phyloP scores from a whole-genome alignment of 2,797 vertebrate genomes.

The Falco rusticolus region DNA sequence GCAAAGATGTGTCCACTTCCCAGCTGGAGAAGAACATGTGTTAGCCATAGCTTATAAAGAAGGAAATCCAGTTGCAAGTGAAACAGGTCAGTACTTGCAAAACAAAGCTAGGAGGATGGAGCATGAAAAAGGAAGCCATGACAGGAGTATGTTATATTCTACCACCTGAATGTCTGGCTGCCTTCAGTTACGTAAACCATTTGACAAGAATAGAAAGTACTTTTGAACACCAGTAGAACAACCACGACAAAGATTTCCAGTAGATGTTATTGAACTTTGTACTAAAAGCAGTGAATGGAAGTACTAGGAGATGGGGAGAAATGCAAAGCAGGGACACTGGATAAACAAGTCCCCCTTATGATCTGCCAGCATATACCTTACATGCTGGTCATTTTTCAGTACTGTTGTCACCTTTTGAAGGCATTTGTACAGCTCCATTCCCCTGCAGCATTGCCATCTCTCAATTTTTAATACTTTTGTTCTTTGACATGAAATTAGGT shows the following conservation, averaged over 20 bases:
- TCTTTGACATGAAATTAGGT: not conserved
- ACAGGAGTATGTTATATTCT: not conserved
- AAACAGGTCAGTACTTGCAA: not conserved
- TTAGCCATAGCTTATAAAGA: not conserved
- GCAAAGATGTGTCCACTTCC: not conserved
- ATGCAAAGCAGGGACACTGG: not conserved
- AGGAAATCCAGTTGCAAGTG: not conserved
- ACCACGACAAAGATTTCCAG: not conserved
- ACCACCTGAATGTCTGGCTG: not conserved
- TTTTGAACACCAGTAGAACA: not conserved
- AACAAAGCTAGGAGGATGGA: not conserved
- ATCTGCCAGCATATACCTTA: not conserved
- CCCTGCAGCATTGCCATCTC: not conserved
- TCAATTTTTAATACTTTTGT: not conserved
- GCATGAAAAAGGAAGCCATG: not conserved
- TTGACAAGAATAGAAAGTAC: conserved; percentile 8
- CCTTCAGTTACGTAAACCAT: not conserved
- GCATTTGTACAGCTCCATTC: not conserved
- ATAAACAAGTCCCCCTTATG: not conserved
- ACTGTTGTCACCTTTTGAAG: not conserved
- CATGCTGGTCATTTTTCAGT: not conserved
- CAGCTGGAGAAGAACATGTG: not conserved
- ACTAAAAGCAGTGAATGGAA: not conserved
- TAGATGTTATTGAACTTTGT: not conserved
- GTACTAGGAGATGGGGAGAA: not conserved